These are phyloP conservation scores for Bombyx mori DNA, from an alignment of 1,140 invertebrate species.

Conservation along the genomic window ASM3026992v2 NC_085110.1:4563001-4563500, in stretches of 20 bases:
- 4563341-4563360: slow-evolving; percentile 67
- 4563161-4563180: slow-evolving; percentile 63
- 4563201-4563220: slow-evolving; percentile 66
- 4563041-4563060: no score
- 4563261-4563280: slow-evolving; percentile 63
- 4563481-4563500: slow-evolving; percentile 64
- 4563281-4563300: slow-evolving; percentile 51
- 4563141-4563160: slow-evolving; percentile 47
- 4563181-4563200: slow-evolving; percentile 59
- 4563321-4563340: slow-evolving; percentile 59
- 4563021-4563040: no score
- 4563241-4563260: slow-evolving; percentile 70
- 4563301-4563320: slow-evolving; percentile 44
- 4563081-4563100: no score
- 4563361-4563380: slow-evolving; percentile 69
- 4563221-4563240: slow-evolving; percentile 68
- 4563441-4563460: slow-evolving; percentile 45
- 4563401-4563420: slow-evolving; percentile 54
- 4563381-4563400: slow-evolving; percentile 66
- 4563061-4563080: no score
- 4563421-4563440: slow-evolving; percentile 36
- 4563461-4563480: slow-evolving; percentile 50
- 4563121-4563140: slow-evolving; percentile 25
- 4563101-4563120: no score
- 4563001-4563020: no score